phyloP scores from a whole-genome alignment of 2,113 vertebrate genomes.

The Anolis carolinensis region DNA sequence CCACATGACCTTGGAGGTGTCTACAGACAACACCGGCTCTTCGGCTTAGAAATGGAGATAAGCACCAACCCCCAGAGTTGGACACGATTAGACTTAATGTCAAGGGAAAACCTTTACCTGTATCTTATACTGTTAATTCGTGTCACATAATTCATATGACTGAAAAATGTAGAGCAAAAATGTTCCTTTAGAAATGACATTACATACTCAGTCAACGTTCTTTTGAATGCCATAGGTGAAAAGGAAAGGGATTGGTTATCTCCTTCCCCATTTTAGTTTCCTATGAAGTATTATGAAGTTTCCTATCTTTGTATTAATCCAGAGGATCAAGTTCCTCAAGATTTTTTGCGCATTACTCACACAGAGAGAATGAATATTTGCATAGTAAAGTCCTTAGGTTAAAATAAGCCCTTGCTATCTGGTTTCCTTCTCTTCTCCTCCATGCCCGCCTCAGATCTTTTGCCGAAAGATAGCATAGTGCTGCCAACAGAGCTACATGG shows the following conservation, averaged over 20 bases:
- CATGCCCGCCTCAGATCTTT: not conserved
- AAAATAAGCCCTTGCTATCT: slow-evolving; percentile 18
- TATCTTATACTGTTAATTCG: slow-evolving; percentile 63
- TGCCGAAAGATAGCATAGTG: not conserved
- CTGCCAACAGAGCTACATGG: not conserved
- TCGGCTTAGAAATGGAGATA: too few relatives aligned
- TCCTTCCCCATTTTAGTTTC: slow-evolving; percentile 36
- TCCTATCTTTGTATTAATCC: slow-evolving; percentile 52
- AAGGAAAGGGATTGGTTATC: slow-evolving; percentile 33
- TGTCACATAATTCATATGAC: slow-evolving; percentile 58
- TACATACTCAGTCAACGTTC: slow-evolving; percentile 42
- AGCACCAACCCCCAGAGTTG: too few relatives aligned
- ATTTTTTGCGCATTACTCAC: slow-evolving; percentile 68
- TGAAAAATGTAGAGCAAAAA: slow-evolving; percentile 43
- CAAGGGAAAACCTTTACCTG: too few relatives aligned
- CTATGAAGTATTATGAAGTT: slow-evolving; percentile 3
- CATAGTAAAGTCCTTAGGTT: slow-evolving; percentile 36
- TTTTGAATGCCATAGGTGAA: slow-evolving; percentile 34
- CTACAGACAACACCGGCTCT: too few relatives aligned
- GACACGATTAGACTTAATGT: too few relatives aligned
- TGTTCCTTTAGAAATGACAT: slow-evolving; percentile 46
- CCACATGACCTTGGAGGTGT: too few relatives aligned
- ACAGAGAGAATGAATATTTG: slow-evolving; percentile 63
- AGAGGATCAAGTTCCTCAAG: slow-evolving; percentile 64
- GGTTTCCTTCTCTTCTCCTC: not conserved